Base-by-base conservation (phyloP, 2,797 vertebrate genomes). In the Pseudomugil gertrudae region DNA sequence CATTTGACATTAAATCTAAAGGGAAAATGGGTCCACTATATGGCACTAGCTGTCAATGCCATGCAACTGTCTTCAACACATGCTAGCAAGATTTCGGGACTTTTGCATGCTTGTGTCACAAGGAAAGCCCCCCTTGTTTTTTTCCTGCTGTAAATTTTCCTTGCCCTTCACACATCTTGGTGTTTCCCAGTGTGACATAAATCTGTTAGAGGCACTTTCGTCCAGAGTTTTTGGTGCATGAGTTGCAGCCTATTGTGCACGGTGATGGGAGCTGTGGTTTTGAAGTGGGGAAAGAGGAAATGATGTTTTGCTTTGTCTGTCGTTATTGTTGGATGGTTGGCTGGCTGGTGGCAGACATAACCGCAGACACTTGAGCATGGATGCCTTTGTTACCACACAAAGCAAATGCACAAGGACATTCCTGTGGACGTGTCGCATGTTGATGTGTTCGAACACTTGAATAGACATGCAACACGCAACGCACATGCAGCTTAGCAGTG, bases 91-190 rank as follows among this genome's bases (percentile, higher is more conserved):
- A n/a, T 23, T 50, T 64, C 58, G 1, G 5, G 30, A 17, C 0
- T 21, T 63, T 71, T 32, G 27, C 19, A 51, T 11, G 29, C 24
- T 69, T 53, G 9, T 52, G 32, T 60, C 50, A 17, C 21, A 47
- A 40, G 21, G 43, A 63, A 27, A 9, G 26, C 54, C 51, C 40
- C 43, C 13, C 30, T 10, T 27, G 9, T 66, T 68, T 76, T 78
- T 68, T 76, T 78, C 75, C 72, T 69, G 73, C 65, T 70, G 67
- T 85, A 84, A 70, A 74, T 81, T 70, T 61, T 57, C 63, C 69
- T 72, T 76, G 66, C 64, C 57, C 48, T 4, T 47, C 5, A 19
- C 56, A 29, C 17, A 52, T 57, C 47, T 4, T 8, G 48, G 69
- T 24, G 14, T 64, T 77, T 74, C 66, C 15, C 72, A 35, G 71